Conservation (phyloP, 2,113 vertebrate species). For the Ciconia stormi region DNA sequence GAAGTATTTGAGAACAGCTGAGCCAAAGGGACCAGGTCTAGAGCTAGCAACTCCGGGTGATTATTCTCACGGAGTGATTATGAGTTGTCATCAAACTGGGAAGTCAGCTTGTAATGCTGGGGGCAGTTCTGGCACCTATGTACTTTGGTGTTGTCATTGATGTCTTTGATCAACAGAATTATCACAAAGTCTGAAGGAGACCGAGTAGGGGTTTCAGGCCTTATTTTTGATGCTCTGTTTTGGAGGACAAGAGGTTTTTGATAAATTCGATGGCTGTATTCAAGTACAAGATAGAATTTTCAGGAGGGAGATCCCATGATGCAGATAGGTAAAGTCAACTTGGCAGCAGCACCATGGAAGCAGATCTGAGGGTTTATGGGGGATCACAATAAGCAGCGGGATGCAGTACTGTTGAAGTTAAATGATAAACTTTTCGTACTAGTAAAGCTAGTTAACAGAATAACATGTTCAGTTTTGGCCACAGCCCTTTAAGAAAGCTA, state of each 20-base stretch:
- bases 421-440: accelerated
- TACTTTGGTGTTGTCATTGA: neutral
- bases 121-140: neutral
- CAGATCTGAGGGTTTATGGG: neutral
- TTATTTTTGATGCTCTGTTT: neutral
- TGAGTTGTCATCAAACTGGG: neutral
- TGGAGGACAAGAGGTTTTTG: neutral
- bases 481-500: neutral
- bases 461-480: neutral
- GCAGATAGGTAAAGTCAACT: neutral
- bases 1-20: neutral
- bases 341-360: accelerated
- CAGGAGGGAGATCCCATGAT: neutral
- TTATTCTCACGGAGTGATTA: neutral
- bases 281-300: neutral
- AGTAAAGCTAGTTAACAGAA: neutral
- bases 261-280: neutral
- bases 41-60: neutral
- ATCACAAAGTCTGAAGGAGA: neutral
- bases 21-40: neutral
- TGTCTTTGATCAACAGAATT: neutral
- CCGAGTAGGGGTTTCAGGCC: neutral
- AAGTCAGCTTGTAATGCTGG: neutral
- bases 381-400: neutral
- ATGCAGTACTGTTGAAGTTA: neutral